Conservation (phyloP, 2,113 vertebrate species). For the Pyrgilauda ruficollis region DNA sequence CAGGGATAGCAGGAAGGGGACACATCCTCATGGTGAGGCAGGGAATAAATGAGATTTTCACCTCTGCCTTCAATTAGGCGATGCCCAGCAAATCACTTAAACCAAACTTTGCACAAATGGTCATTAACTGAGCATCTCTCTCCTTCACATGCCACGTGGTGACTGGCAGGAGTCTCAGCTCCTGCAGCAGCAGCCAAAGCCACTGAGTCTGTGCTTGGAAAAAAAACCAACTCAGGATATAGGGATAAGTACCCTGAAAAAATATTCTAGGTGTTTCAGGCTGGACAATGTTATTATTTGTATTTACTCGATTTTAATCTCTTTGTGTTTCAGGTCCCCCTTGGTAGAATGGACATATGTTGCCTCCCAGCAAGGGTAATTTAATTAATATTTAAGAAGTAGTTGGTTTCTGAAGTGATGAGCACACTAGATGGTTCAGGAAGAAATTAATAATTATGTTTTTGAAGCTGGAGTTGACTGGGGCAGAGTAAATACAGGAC, state of each 20-base stretch:
- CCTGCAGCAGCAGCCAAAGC: background rate
- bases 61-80: background rate
- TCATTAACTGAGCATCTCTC: background rate
- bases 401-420: background rate
- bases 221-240: accelerated
- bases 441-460: background rate
- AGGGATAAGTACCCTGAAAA: background rate
- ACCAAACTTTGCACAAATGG: background rate
- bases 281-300: background rate
- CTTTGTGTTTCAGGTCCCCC: background rate
- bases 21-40: background rate
- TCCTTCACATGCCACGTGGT: background rate
- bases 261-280: background rate
- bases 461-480: background rate
- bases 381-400: background rate
- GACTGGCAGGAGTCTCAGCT: background rate
- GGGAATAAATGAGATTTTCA: background rate
- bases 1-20: background rate
- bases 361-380: background rate
- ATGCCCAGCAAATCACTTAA: background rate
- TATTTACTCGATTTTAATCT: background rate
- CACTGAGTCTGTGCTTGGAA: background rate
- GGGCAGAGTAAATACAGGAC: background rate
- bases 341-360: background rate
- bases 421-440: background rate